These are phyloP conservation scores for Prionailurus viverrinus DNA, from an alignment of 2,113 vertebrate species.

Conservation along the genomic window DNA sequence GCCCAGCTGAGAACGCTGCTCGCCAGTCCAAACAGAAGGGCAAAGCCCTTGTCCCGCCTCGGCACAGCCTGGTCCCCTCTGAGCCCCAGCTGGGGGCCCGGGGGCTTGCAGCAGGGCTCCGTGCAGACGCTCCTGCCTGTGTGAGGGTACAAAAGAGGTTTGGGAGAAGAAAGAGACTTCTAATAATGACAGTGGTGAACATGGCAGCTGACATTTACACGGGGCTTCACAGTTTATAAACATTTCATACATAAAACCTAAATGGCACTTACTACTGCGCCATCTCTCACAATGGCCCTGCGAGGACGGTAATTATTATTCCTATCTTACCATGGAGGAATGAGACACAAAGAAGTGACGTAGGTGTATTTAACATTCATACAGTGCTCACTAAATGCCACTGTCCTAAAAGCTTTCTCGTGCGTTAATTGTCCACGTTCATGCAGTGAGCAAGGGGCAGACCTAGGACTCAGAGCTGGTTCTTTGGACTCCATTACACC, in stretches of 20 bases:
- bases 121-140: not conserved
- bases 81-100: not conserved
- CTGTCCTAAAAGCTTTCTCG: not conserved
- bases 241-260: not conserved
- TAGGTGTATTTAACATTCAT: slow-evolving; percentile 3
- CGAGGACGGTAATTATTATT: not conserved
- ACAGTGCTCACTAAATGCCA: not conserved
- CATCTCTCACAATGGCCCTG: not conserved
- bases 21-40: slow-evolving; percentile 42
- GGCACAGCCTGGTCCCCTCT: not conserved
- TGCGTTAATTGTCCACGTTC: not conserved
- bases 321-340: not conserved
- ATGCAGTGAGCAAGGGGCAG: not conserved
- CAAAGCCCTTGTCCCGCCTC: not conserved
- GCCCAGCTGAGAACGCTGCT: not conserved
- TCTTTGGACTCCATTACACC: not conserved
- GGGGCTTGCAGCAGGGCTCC: not conserved
- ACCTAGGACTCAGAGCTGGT: not conserved
- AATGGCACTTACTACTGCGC: not conserved
- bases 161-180: slow-evolving; percentile 27
- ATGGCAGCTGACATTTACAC: not conserved
- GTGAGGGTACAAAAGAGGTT: not conserved
- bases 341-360: not conserved
- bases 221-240: slow-evolving; percentile 14
- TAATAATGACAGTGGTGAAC: not conserved